Base-by-base conservation (phyloP, 2,113 vertebrate species). In the Paratilapia polleni region DNA sequence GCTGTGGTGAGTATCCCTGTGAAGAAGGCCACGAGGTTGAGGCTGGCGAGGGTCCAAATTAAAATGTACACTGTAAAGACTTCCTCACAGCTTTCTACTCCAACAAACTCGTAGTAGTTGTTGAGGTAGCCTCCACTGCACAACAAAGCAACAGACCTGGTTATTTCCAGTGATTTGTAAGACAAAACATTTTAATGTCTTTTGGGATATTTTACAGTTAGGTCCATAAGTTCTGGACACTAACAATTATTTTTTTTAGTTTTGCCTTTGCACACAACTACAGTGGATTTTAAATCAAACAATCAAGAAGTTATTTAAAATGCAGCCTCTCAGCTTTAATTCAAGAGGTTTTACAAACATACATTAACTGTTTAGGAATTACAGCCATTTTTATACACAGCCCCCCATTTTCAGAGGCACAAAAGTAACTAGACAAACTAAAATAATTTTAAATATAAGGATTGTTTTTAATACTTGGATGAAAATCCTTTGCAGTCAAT, bases 51-150 rank as follows among this genome's bases (percentile, higher is more conserved):
- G 38, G 60, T 80, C 95, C 96, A 96, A 26, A 96, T 92, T 13
- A 94, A 88, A 52, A 92, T 24, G 56, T 96, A 95, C 22, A 96
- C 78, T 12, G 74, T 82, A 56, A 94, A 84, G 43, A 95, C 94
- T 1, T 96, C 95, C 54, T 94, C 90, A 61, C 95, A 96, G 92
- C 94, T 95, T 79, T 14, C 80, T n/a, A 96, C 94, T 22, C 94
- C 95, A 41, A 94, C 93, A 92, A 95, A 96, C 92, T 96, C 94
- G 60, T 95, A 96, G 88, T 95, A 95, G 89, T 90, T 94, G 84
- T 90, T 93, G 84, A 95, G 88, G 84, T 95, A 96, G 13, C 82
- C 96, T 38, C 95, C 95, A 59, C 95, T 96, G 90, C 31, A 86
- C 81, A 86, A 77, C 56, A 64, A 61, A 82, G 73, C 28, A 66